Evolutionary conservation across 2,113 vertebrate species (phyloP).

Genomic region (Lycaon pictus): DNA sequence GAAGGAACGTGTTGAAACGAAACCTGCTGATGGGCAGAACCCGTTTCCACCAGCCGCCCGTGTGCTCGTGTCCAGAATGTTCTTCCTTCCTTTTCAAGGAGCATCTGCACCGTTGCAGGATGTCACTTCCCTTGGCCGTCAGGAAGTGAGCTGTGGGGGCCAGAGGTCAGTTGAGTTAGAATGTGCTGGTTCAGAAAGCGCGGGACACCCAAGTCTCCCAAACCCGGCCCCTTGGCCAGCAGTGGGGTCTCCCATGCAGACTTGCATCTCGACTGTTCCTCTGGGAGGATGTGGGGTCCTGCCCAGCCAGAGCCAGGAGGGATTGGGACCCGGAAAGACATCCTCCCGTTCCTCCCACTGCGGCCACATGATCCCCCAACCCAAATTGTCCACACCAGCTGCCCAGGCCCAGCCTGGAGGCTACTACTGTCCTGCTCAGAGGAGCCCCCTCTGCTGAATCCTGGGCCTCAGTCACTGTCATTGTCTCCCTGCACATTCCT

Average conservation of each 20-base stretch:
- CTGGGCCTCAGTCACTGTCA: accelerated
- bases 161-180: not conserved
- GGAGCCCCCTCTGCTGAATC: not conserved
- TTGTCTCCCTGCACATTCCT: accelerated
- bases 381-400: not conserved
- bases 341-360: not conserved
- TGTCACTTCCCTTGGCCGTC: not conserved
- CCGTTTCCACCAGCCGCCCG: accelerated
- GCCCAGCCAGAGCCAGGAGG: not conserved
- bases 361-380: not conserved
- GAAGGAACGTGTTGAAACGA: not conserved
- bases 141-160: not conserved
- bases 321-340: no score
- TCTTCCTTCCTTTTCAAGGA: not conserved
- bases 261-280: not conserved
- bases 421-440: not conserved
- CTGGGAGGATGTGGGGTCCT: not conserved
- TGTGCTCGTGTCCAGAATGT: not conserved
- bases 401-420: not conserved
- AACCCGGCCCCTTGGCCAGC: accelerated
- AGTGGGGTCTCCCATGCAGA: not conserved
- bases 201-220: accelerated
- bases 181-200: not conserved
- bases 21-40: not conserved
- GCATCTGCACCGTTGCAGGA: not conserved